Conservation (phyloP, 2,113 vertebrate genomes). For the Amazona guildingii region DNA sequence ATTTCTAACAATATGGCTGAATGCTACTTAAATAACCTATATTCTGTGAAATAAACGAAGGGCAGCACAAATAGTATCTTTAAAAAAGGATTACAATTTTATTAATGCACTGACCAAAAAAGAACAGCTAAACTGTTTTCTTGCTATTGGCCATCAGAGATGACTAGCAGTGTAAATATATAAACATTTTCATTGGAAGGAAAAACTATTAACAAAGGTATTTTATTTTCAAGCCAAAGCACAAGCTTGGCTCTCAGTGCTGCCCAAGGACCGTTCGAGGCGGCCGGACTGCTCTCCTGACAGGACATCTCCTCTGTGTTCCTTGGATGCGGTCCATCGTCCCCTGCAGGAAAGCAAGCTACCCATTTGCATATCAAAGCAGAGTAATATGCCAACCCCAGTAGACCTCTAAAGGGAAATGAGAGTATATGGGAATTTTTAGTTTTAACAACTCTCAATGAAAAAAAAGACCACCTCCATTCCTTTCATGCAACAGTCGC, state of each 20-base stretch:
- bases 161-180: slow-evolving; percentile 69
- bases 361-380: slow-evolving; percentile 85
- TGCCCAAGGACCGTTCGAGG: slow-evolving; percentile 42
- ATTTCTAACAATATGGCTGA: not conserved
- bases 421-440: slow-evolving; percentile 69
- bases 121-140: slow-evolving; percentile 47
- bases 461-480: not conserved
- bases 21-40: slow-evolving; percentile 11
- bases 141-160: slow-evolving; percentile 56
- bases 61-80: not conserved
- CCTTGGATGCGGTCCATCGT: slow-evolving; percentile 75
- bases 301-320: slow-evolving; percentile 75
- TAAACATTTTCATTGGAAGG: slow-evolving; percentile 76
- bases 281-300: slow-evolving; percentile 60
- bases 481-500: not conserved
- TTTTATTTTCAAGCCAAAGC: slow-evolving; percentile 72
- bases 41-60: not conserved
- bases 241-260: slow-evolving; percentile 54
- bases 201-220: slow-evolving; percentile 67
- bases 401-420: slow-evolving; percentile 71
- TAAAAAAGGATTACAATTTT: not conserved
- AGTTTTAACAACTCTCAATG: slow-evolving; percentile 60
- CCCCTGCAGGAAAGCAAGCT: slow-evolving; percentile 80
- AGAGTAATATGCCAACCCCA: slow-evolving; percentile 71
- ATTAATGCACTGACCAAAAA: not conserved